phyloP scores from a whole-genome alignment of 2,888 invertebrate genomes.

The Drosophila koepferae region DNA sequence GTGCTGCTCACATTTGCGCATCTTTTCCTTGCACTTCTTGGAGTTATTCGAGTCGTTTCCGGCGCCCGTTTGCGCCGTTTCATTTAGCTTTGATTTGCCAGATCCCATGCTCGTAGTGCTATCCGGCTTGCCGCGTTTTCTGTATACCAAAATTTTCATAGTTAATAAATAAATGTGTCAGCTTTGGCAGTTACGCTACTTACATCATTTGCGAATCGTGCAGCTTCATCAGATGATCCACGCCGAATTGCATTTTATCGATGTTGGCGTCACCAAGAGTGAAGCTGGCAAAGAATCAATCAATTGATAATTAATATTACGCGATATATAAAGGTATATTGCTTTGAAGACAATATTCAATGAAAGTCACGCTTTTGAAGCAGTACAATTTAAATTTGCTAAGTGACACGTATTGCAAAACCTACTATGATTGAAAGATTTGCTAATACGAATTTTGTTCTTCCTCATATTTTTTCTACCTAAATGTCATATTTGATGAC shows the following conservation, averaged over 20 bases:
- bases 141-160: conserved; percentile 4
- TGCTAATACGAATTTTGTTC: neutral
- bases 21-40: conserved; percentile 81
- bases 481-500: no score
- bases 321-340: neutral
- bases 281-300: conserved; percentile 50
- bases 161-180: neutral
- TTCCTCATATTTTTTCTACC: no score
- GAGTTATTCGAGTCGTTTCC: conserved; percentile 71
- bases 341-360: neutral
- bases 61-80: conserved; percentile 56
- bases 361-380: neutral
- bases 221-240: conserved; percentile 80
- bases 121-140: conserved; percentile 71
- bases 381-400: no score
- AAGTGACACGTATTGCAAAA: neutral
- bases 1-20: conserved; percentile 79
- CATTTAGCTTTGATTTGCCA: conserved; percentile 57
- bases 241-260: conserved; percentile 80
- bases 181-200: conserved; percentile 17
- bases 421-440: neutral
- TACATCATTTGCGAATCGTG: conserved; percentile 75
- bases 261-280: conserved; percentile 72
- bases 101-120: conserved; percentile 54
- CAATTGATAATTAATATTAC: conserved; percentile 8